These are phyloP conservation scores for Tympanuchus pallidicinctus DNA, from an alignment of 2,113 vertebrate genomes.

Conservation along the genomic window DNA sequence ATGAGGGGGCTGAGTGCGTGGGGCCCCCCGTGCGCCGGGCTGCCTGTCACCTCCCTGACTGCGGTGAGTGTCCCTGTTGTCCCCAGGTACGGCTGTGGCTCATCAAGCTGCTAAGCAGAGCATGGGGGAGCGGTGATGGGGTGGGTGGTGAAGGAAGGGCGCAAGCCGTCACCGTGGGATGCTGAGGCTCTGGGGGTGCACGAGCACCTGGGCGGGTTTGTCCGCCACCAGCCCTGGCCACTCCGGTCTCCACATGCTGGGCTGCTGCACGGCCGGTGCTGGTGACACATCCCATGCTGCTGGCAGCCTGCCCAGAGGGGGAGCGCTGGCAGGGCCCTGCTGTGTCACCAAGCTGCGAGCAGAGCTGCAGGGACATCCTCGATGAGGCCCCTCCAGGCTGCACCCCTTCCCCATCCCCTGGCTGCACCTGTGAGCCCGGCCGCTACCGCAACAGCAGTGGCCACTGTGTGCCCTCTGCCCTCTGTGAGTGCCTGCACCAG, in stretches of 20 bases:
- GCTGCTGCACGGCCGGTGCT: background rate
- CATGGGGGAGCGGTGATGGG: background rate
- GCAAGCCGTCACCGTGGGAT: background rate
- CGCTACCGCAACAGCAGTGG: constrained; percentile 78
- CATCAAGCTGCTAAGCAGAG: background rate
- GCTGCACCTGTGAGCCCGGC: constrained; percentile 83
- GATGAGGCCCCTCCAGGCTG: constrained; percentile 65
- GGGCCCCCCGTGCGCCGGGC: constrained; percentile 42
- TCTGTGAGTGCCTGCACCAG: constrained; percentile 82
- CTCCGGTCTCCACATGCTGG: background rate
- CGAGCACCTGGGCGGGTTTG: background rate
- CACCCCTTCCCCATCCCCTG: background rate
- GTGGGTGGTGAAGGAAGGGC: background rate
- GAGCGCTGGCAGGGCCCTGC: constrained; percentile 79
- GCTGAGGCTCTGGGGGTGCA: background rate
- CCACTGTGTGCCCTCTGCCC: constrained; percentile 80
- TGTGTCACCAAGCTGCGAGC: constrained; percentile 73
- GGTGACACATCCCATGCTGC: background rate
- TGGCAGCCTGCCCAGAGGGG: constrained; percentile 80
- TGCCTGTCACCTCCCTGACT: constrained; percentile 64
- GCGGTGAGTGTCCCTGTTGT: constrained; percentile 60
- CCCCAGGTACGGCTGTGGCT: background rate
- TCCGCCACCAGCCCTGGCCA: background rate
- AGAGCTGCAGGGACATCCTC: constrained; percentile 80
- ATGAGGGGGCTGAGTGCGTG: constrained; percentile 72